Conservation (phyloP, 1,140 invertebrate species). For the Cotesia chilonis region DNA sequence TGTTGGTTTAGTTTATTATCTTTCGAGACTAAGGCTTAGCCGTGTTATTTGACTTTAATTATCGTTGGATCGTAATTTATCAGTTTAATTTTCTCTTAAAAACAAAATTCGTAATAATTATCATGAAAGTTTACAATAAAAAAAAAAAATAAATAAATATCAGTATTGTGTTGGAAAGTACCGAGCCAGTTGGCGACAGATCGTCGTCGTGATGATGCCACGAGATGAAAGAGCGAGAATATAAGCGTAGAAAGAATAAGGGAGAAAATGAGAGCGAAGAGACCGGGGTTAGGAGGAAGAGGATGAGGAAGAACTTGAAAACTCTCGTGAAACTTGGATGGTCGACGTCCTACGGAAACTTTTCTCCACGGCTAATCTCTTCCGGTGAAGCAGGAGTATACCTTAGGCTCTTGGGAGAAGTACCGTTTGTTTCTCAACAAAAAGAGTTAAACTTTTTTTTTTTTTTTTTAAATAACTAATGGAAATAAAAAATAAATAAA, state of each 20-base stretch:
- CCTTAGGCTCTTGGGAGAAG: slow-evolving; percentile 12
- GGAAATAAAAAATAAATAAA: slow-evolving; percentile 4
- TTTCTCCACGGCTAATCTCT: slow-evolving; percentile 25
- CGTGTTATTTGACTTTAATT: no score
- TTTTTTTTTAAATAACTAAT: neutral
- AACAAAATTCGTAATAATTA: no score
- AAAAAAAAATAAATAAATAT: neutral
- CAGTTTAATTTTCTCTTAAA: no score
- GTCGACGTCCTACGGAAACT: slow-evolving; percentile 16
- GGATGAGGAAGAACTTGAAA: slow-evolving; percentile 16
- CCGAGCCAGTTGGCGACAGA: slow-evolving; percentile 17
- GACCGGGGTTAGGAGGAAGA: no score
- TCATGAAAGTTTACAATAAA: no score
- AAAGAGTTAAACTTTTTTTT: neutral
- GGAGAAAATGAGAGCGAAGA: no score
- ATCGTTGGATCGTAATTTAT: no score
- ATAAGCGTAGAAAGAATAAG: neutral
- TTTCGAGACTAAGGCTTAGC: no score
- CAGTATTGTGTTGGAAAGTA: neutral
- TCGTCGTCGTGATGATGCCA: neutral
- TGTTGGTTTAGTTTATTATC: no score
- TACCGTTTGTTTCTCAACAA: slow-evolving; percentile 12
- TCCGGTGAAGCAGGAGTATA: slow-evolving; percentile 16
- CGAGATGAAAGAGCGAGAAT: neutral
- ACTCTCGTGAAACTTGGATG: slow-evolving; percentile 22